A percentile compares a stretch with the other conserved stretches of the same genome.
Evolutionary conservation across 2,797 vertebrate genomes (phyloP).

Genomic region (Luscinia megarhynchos): DNA sequence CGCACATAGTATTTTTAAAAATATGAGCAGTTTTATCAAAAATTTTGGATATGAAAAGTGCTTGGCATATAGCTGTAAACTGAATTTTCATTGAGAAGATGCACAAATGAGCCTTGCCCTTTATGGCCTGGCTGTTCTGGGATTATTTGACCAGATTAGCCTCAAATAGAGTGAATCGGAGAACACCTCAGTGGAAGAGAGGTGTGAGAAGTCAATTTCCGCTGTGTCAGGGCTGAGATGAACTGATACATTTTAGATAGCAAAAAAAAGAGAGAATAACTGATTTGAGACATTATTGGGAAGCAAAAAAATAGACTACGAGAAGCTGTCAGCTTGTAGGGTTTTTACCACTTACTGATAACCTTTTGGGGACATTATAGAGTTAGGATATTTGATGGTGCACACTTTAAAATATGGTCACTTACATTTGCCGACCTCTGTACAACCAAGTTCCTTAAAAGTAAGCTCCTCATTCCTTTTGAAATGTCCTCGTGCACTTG

Average conservation of each 20-base stretch:
- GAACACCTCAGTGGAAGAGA: background rate
- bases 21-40: accelerated
- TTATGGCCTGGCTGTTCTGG: background rate
- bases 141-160: background rate
- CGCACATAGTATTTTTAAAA: background rate
- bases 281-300: accelerated
- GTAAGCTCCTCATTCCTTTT: background rate
- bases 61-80: background rate
- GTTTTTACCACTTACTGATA: background rate
- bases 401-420: accelerated
- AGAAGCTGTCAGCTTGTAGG: background rate
- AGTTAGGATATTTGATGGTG: background rate
- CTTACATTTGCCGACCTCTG: background rate
- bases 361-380: accelerated
- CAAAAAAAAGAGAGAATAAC: background rate
- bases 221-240: background rate
- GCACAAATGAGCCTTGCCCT: background rate
- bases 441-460: background rate
- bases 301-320: background rate
- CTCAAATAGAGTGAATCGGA: background rate
- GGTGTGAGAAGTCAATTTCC: background rate
- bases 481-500: accelerated
- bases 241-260: accelerated
- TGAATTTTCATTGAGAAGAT: background rate
- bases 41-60: background rate